These are phyloP conservation scores for Aplocera efformata DNA, from an alignment of 2,888 invertebrate genomes.

Conservation along the genomic window DNA sequence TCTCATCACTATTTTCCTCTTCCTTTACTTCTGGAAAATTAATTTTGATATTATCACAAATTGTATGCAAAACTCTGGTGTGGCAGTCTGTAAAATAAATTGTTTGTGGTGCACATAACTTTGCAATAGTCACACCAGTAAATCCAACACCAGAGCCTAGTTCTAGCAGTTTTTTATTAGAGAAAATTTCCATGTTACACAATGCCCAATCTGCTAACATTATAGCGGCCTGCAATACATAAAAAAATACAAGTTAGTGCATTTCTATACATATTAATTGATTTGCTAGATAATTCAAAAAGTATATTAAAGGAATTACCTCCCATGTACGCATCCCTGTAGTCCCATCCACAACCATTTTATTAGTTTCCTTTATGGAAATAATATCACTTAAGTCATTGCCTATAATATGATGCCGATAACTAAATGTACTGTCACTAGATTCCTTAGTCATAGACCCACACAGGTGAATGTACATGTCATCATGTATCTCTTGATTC, in stretches of 20 bases:
- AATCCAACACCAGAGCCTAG: conserved; percentile 89
- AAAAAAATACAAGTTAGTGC: no score
- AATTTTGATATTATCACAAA: conserved; percentile 82
- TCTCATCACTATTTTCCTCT: conserved; percentile 19
- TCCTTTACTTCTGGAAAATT: conserved; percentile 68
- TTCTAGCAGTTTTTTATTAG: conserved; percentile 83
- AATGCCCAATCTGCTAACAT: conserved; percentile 86
- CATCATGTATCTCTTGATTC: conserved; percentile 82
- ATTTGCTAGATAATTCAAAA: no score
- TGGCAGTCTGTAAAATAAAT: conserved; percentile 87
- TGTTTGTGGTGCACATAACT: conserved; percentile 73
- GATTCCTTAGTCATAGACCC: conserved; percentile 59
- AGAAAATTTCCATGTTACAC: conserved; percentile 72
- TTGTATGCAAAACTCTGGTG: conserved; percentile 80
- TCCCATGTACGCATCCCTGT: conserved; percentile 91
- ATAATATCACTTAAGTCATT: conserved; percentile 59
- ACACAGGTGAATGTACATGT: conserved; percentile 82
- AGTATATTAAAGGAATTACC: conserved; percentile 74
- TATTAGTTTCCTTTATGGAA: conserved; percentile 85
- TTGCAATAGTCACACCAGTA: conserved; percentile 82
- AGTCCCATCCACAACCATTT: conserved; percentile 87
- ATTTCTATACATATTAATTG: no score
- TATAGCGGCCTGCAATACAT: conserved; percentile 81
- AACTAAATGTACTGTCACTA: conserved; percentile 61
- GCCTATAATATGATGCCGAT: conserved; percentile 82